Percentiles rank a stretch among this genome's conserved stretches.
Conservation (phyloP, 2,888 invertebrate species). For the Margaritifera margaritifera region DNA sequence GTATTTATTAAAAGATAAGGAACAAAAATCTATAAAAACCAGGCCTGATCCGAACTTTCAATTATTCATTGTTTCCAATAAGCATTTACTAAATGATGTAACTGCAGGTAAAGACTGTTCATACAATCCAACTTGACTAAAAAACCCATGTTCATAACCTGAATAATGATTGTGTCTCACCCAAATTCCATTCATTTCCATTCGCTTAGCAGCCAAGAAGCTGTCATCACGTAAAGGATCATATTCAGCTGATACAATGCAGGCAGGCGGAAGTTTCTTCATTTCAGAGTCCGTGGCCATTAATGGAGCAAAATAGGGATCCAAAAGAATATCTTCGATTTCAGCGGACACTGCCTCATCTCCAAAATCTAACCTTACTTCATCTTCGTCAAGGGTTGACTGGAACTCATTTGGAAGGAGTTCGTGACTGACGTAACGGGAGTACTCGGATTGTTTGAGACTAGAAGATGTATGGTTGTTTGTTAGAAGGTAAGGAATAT, state of each 20-base stretch:
- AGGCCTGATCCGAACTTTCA: no score
- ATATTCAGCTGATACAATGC: conserved; percentile 39
- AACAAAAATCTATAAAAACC: no score
- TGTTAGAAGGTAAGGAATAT: conserved; percentile 5
- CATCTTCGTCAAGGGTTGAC: not conserved
- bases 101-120: no score
- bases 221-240: conserved; percentile 46
- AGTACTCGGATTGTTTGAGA: conserved; percentile 15
- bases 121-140: conserved; percentile 23
- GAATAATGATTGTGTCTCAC: conserved; percentile 29
- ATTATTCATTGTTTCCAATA: no score
- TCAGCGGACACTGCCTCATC: conserved; percentile 6
- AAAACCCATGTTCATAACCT: conserved; percentile 41
- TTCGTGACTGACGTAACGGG: conserved; percentile 14
- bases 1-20: no score
- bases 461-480: conserved; percentile 25
- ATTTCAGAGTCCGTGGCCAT: conserved; percentile 38
- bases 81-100: no score
- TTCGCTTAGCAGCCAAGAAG: conserved; percentile 34
- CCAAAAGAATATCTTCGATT: conserved; percentile 20
- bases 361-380: not conserved
- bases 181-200: conserved; percentile 24
- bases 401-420: conserved; percentile 35
- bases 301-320: conserved; percentile 39
- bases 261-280: conserved; percentile 29